Conservation (phyloP, 2,797 vertebrate species). For the Myiotriccus ornatus region DNA sequence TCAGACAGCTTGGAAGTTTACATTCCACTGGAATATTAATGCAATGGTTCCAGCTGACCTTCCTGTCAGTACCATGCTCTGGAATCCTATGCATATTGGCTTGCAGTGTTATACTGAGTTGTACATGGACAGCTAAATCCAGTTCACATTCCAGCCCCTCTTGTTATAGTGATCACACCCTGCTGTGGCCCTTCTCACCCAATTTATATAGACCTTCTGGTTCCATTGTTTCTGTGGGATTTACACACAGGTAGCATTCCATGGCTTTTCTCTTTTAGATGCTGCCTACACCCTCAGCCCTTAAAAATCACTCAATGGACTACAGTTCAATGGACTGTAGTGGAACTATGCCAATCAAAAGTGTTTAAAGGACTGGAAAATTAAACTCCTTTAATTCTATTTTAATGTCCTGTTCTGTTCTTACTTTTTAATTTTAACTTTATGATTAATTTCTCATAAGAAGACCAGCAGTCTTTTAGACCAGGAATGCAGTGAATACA, state of each 20-base stretch:
- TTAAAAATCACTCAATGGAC: not conserved
- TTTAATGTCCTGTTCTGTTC: not conserved
- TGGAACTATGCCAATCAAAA: not conserved
- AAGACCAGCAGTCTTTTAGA: not conserved
- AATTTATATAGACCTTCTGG: not conserved
- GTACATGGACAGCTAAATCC: not conserved
- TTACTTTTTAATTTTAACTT: not conserved
- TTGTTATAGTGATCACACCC: not conserved
- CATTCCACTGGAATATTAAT: not conserved
- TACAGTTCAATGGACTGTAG: not conserved
- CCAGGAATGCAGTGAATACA: not conserved
- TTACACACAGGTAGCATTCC: not conserved
- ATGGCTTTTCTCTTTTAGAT: not conserved
- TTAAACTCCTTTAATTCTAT: not conserved
- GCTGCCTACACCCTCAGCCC: not conserved
- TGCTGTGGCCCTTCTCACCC: not conserved
- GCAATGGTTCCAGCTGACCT: not conserved
- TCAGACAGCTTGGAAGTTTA: not conserved
- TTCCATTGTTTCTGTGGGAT: not conserved
- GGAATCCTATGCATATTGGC: not conserved
- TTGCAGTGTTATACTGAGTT: not conserved
- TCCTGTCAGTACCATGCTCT: not conserved
- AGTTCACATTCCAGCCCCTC: not conserved
- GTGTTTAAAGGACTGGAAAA: not conserved
- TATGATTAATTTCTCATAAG: not conserved